A percentile compares a stretch with the other conserved stretches of the same genome.
Conservation (phyloP, 30 jellyfish, hydroid and myxozoan genomes). For the Mastigias papua region DNA sequence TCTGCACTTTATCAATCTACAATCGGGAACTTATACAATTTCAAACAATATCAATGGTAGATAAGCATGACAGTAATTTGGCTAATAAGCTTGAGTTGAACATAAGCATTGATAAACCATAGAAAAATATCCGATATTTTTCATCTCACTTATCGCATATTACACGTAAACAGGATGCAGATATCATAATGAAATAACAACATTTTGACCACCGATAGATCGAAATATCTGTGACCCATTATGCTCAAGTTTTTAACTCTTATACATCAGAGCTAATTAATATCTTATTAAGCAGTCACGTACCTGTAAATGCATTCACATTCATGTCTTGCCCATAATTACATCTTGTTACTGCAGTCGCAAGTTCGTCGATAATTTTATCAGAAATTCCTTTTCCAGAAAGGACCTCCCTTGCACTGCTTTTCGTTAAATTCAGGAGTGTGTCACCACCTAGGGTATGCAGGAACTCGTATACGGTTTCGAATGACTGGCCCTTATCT, state of each 20-base stretch:
- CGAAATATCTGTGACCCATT: no score
- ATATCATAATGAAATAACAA: not conserved
- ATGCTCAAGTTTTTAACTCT: not conserved
- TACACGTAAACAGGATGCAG: not conserved
- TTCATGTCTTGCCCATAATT: constrained; percentile 88
- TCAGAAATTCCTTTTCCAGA: constrained; percentile 54
- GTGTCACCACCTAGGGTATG: constrained; percentile 74
- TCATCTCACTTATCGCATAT: not conserved
- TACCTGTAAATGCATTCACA: constrained; percentile 91
- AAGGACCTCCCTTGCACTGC: constrained; percentile 60
- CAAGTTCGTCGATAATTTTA: constrained; percentile 72
- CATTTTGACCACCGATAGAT: no score
- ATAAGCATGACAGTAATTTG: no score
- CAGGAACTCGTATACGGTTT: constrained; percentile 72
- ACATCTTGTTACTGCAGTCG: constrained; percentile 81
- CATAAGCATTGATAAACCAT: not conserved
- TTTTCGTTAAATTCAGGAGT: constrained; percentile 56
- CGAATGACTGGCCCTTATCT: constrained; percentile 74
- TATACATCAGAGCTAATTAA: not conserved
- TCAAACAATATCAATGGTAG: no score
- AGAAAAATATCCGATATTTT: not conserved
- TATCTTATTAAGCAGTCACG: not conserved
- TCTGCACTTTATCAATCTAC: no score
- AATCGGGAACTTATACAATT: no score
- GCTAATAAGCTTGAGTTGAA: no score